phyloP scores from a whole-genome alignment of 2,797 vertebrate genomes.

The Protonibea diacanthus region DNA sequence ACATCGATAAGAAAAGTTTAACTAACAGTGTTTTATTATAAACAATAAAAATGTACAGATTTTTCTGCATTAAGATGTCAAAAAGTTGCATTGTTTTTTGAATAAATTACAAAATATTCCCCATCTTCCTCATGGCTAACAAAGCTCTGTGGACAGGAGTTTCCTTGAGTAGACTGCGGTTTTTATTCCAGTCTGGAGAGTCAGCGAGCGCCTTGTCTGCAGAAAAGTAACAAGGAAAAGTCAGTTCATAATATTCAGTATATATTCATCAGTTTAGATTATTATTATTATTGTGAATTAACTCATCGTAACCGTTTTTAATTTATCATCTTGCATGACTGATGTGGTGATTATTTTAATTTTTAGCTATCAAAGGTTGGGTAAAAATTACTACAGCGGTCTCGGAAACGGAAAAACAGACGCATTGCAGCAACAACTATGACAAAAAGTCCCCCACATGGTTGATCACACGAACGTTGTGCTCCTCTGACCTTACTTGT shows the following conservation, averaged over 20 bases:
- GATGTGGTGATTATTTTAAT: background rate
- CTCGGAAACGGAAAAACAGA: background rate
- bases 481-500: background rate
- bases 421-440: background rate
- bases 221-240: constrained; percentile 15
- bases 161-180: constrained; percentile 72
- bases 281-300: background rate
- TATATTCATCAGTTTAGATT: background rate
- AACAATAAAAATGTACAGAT: constrained; percentile 4
- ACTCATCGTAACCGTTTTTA: background rate
- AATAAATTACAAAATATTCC: constrained; percentile 65
- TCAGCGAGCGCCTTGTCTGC: constrained; percentile 72
- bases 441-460: background rate
- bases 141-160: constrained; percentile 82
- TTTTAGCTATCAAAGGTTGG: background rate
- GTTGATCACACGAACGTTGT: background rate
- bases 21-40: background rate
- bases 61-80: background rate
- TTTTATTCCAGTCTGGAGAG: constrained; percentile 79
- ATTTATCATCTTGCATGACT: background rate
- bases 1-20: background rate
- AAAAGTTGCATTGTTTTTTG: background rate
- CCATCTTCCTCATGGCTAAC: constrained; percentile 67
- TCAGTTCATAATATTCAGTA: background rate
- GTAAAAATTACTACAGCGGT: background rate